Conservation (phyloP, 1,140 invertebrate genomes). For the Cotesia chilonis region DNA sequence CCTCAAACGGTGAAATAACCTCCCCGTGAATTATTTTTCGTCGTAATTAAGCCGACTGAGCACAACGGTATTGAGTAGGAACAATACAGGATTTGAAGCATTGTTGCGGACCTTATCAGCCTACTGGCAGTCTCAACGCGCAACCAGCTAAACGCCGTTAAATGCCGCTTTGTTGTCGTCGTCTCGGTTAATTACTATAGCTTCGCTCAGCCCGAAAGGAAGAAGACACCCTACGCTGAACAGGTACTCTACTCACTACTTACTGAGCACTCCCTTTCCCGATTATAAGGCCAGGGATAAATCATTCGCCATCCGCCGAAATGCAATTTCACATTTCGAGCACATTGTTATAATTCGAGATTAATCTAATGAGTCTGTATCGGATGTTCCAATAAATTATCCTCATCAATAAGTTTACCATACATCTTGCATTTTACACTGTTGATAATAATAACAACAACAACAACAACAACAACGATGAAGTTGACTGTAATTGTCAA, state of each 20-base stretch:
- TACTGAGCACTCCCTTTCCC: too few species aligned
- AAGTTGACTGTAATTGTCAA: background rate
- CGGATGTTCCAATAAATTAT: too few species aligned
- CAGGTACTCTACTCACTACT: conserved; percentile 3
- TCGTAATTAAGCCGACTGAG: conserved; percentile 54
- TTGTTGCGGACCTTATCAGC: conserved; percentile 60
- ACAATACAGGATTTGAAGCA: conserved; percentile 60
- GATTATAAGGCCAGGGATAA: conserved; percentile 10
- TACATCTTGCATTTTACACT: too few species aligned
- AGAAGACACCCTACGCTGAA: conserved; percentile 31
- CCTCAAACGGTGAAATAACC: conserved; percentile 44
- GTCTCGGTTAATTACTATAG: conserved; percentile 59
- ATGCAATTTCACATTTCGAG: too few species aligned
- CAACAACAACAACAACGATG: conserved; percentile 3
- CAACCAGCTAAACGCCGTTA: conserved; percentile 54
- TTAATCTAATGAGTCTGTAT: too few species aligned
- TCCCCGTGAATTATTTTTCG: conserved; percentile 43
- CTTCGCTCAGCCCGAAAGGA: background rate
- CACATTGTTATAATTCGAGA: too few species aligned
- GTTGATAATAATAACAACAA: background rate
- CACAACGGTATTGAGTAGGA: conserved; percentile 46
- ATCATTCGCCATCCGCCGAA: background rate
- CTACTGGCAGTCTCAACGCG: conserved; percentile 43
- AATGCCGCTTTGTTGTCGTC: conserved; percentile 57
- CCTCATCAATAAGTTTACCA: too few species aligned